phyloP scores from a whole-genome alignment of 2,888 invertebrate genomes.

The Nesidiocoris tenuis region DNA sequence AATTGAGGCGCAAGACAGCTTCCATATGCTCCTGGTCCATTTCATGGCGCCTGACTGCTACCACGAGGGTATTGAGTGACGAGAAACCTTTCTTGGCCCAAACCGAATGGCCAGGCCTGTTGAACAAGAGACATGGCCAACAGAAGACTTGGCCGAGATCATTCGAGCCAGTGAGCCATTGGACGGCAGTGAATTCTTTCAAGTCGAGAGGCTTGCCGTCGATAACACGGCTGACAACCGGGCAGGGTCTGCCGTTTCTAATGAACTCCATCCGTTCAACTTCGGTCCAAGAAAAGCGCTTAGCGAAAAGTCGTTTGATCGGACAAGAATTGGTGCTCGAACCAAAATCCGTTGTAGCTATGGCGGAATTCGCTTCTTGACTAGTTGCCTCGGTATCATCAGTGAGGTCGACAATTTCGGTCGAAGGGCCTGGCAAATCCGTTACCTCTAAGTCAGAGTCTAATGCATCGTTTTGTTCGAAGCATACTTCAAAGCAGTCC shows the following conservation, averaged over 20 bases:
- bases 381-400: neutral
- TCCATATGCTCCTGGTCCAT: neutral
- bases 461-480: neutral
- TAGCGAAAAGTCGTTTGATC: neutral
- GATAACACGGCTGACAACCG: neutral
- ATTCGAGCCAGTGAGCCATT: neutral
- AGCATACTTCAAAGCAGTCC: too few species aligned
- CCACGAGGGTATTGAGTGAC: neutral
- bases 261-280: neutral
- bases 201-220: neutral
- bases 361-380: neutral
- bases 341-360: neutral
- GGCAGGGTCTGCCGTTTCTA: neutral
- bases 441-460: too few species aligned
- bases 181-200: neutral
- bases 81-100: neutral
- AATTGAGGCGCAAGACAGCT: neutral
- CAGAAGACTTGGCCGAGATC: neutral
- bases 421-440: too few species aligned
- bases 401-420: neutral
- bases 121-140: neutral
- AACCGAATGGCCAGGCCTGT: neutral
- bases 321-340: neutral
- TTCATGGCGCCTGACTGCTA: neutral
- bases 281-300: neutral